Evolutionary conservation across 2,113 vertebrate genomes (phyloP).

Genomic region (Coracopsis vasa): DNA sequence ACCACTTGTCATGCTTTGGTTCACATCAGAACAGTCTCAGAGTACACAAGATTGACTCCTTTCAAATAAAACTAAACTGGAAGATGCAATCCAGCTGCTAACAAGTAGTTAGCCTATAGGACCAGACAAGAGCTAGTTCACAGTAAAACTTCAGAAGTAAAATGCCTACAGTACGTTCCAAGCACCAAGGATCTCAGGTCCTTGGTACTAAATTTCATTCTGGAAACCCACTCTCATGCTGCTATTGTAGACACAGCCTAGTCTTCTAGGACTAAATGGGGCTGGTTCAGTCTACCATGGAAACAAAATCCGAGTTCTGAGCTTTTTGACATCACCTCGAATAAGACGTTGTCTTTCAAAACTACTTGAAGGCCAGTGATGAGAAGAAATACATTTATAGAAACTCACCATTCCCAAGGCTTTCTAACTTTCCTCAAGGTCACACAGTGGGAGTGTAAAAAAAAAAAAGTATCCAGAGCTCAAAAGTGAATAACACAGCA

Average conservation of each 20-base stretch:
- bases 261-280: background rate
- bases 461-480: background rate
- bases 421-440: background rate
- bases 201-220: background rate
- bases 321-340: background rate
- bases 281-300: background rate
- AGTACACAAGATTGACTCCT: background rate
- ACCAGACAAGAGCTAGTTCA: background rate
- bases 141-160: background rate
- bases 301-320: background rate
- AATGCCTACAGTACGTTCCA: background rate
- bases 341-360: background rate
- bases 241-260: background rate
- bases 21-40: background rate
- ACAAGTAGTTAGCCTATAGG: background rate
- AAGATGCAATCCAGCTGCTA: background rate
- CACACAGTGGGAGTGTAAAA: background rate
- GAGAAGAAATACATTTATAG: background rate
- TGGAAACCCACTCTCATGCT: background rate
- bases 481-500: background rate
- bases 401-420: background rate
- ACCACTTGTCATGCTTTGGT: background rate
- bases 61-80: background rate
- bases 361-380: background rate
- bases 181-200: background rate